Conservation (phyloP, 2,113 vertebrate genomes). For the Nyctereutes procyonoides region DNA sequence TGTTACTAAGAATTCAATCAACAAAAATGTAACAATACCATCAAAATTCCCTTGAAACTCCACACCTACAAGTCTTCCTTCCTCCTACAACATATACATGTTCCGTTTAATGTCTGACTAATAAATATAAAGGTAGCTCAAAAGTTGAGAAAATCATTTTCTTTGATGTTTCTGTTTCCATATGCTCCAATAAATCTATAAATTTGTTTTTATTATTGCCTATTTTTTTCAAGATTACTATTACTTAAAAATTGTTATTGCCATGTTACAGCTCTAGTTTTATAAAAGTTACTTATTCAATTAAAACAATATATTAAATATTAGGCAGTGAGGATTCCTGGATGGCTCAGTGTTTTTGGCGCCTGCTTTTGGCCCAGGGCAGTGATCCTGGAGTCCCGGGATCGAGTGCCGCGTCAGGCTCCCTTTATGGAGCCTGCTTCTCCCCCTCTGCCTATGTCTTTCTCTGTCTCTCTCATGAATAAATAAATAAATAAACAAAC, state of each 20-base stretch:
- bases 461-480: no score
- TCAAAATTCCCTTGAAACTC: background rate
- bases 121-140: background rate
- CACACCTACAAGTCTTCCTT: background rate
- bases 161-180: background rate
- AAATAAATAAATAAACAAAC: background rate
- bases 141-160: background rate
- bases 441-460: no score
- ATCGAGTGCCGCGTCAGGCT: no score
- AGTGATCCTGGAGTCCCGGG: no score
- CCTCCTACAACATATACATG: background rate
- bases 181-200: background rate
- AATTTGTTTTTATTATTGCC: conserved; percentile 28
- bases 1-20: background rate
- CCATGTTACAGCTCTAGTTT: background rate
- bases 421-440: no score
- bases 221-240: conserved; percentile 35
- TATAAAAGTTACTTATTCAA: conserved; percentile 16
- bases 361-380: no score
- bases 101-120: background rate
- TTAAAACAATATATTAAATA: background rate
- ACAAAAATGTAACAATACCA: background rate
- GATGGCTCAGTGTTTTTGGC: no score
- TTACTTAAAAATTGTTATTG: background rate
- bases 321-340: no score